Evolutionary conservation across 92 coral and sea anemone genomes (phyloP).

Genomic region (Epizoanthus fatuus): DNA sequence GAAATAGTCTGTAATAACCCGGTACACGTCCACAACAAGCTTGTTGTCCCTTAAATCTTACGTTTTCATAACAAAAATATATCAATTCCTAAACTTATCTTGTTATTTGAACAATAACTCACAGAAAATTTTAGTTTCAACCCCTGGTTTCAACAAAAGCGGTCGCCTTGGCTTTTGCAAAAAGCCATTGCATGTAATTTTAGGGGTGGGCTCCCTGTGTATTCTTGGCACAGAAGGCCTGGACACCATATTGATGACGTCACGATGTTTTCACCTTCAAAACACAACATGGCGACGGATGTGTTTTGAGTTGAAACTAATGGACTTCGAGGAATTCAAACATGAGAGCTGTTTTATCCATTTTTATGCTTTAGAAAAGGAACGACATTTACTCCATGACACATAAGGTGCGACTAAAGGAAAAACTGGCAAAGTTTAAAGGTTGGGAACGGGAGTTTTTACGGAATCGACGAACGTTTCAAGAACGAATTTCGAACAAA

Average conservation of each 20-base stretch:
- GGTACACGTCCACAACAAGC: no score
- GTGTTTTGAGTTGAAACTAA: constrained; percentile 61
- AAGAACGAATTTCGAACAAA: constrained; percentile 45
- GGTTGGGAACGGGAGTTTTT: constrained; percentile 47
- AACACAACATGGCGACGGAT: constrained; percentile 92
- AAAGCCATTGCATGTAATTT: no score
- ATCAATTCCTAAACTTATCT: no score
- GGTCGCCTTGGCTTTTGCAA: no score
- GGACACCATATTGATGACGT: constrained; percentile 71
- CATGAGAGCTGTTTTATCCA: constrained; percentile 21
- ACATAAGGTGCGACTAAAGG: constrained; percentile 44
- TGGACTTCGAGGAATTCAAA: constrained; percentile 43
- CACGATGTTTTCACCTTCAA: constrained; percentile 79
- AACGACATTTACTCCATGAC: constrained; percentile 51
- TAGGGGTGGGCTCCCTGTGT: not conserved
- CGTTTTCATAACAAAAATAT: no score
- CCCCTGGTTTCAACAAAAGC: no score
- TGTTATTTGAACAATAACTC: no score
- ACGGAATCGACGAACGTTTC: constrained; percentile 49
- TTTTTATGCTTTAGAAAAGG: constrained; percentile 3
- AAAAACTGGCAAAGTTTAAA: constrained; percentile 50
- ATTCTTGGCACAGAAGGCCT: constrained; percentile 35
- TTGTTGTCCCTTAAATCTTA: no score
- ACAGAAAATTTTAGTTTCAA: no score
- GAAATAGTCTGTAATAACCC: no score